These are phyloP conservation scores for Ricordea florida DNA, from an alignment of 92 coral and sea anemone species.

Conservation along the genomic window DNA sequence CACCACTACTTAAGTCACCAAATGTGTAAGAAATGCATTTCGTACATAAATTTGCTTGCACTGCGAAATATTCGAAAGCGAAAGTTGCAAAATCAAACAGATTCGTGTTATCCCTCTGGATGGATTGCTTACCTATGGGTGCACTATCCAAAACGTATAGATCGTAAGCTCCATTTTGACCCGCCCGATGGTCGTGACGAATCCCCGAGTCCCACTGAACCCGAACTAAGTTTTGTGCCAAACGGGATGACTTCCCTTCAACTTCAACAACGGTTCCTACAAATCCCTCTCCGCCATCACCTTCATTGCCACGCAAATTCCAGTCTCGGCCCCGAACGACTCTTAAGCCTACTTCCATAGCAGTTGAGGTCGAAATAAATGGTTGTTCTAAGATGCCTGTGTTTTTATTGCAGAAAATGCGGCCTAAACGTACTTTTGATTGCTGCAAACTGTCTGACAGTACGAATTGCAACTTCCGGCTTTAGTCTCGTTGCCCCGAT, in stretches of 20 bases:
- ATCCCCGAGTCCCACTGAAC: constrained; percentile 42
- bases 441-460: no score
- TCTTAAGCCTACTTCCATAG: constrained; percentile 37
- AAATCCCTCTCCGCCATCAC: constrained; percentile 22
- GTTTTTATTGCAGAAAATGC: no score
- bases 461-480: no score
- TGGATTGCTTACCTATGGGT: constrained; percentile 5
- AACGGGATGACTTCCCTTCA: neutral
- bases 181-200: constrained; percentile 16
- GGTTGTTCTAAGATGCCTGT: no score
- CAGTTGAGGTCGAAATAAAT: no score
- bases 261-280: constrained; percentile 49
- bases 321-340: constrained; percentile 40
- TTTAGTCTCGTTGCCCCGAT: no score
- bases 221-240: constrained; percentile 10
- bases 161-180: neutral
- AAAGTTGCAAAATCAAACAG: neutral
- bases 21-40: no score
- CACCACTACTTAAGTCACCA: no score
- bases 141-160: constrained; percentile 30
- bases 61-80: no score
- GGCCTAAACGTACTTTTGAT: no score
- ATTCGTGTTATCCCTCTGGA: no score
- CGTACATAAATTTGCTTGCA: no score
- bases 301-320: neutral